These are phyloP conservation scores for Lamellibrachia columna DNA, from an alignment of 2,888 invertebrate genomes.

Conservation along the genomic window DNA sequence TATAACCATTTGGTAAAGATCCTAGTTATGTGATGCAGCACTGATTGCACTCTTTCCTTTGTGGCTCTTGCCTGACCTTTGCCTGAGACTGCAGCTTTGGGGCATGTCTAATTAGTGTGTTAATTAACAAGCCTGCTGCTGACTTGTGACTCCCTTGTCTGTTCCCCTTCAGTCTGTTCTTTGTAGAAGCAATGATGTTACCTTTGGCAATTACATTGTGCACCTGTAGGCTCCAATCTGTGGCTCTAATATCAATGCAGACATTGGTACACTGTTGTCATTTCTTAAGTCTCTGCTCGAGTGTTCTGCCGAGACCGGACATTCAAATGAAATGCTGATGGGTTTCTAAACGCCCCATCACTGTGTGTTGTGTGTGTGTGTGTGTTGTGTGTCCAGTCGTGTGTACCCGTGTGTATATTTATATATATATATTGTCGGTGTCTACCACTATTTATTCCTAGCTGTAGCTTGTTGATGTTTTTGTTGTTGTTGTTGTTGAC, in stretches of 20 bases:
- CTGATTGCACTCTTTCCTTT: not conserved
- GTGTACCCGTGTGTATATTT: constrained; percentile 6
- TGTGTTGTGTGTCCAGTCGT: not conserved
- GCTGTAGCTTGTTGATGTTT: constrained; percentile 12
- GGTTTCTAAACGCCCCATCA: not conserved
- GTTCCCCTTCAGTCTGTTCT: not conserved
- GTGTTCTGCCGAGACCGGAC: not conserved
- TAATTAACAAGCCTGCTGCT: not conserved
- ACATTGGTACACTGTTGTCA: not conserved
- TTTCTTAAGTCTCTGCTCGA: not conserved
- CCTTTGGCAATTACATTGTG: not conserved
- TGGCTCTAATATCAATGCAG: not conserved
- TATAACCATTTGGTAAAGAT: not conserved
- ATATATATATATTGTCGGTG: constrained; percentile 7
- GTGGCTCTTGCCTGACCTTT: not conserved
- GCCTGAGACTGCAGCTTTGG: not conserved
- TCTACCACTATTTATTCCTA: constrained; percentile 16
- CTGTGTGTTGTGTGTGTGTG: not conserved
- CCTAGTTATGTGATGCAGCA: not conserved
- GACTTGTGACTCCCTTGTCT: not conserved
- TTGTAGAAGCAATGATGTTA: not conserved
- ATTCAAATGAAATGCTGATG: not conserved
- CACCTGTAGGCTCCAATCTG: not conserved
- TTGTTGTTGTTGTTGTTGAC: constrained; percentile 16
- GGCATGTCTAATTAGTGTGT: not conserved